Evolutionary conservation across 2,113 vertebrate genomes (phyloP).

Genomic region (Xiphophorus couchianus): DNA sequence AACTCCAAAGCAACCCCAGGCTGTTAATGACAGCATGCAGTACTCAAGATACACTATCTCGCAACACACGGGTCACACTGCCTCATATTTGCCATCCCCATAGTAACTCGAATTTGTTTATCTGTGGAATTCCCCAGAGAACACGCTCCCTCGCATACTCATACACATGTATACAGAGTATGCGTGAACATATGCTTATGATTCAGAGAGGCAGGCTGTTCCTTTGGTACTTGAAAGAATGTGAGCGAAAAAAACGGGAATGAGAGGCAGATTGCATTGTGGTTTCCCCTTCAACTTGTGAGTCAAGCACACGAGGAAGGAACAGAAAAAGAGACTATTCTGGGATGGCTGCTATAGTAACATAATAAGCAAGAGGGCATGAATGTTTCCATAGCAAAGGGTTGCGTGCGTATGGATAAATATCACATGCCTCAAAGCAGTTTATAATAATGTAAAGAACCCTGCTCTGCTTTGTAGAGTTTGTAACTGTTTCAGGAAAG

Average conservation of each 20-base stretch:
- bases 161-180: conserved; percentile 18
- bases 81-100: conserved; percentile 70
- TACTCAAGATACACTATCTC: conserved; percentile 51
- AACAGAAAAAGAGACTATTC: conserved; percentile 74
- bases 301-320: conserved; percentile 82
- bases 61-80: conserved; percentile 47
- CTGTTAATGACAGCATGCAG: conserved; percentile 32
- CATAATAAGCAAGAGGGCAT: conserved; percentile 83
- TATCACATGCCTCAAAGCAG: conserved; percentile 72
- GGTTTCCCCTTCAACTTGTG: conserved; percentile 83
- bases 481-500: conserved; percentile 14
- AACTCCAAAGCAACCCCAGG: conserved; percentile 46
- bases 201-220: conserved; percentile 64
- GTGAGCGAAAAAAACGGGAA: conserved; percentile 68
- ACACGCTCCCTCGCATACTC: conserved; percentile 19
- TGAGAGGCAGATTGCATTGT: conserved; percentile 79
- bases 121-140: conserved; percentile 74
- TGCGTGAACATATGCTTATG: conserved; percentile 45
- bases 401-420: conserved; percentile 77
- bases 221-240: conserved; percentile 70
- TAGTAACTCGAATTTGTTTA: conserved; percentile 69
- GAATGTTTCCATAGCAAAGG: conserved; percentile 81
- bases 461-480: conserved; percentile 35
- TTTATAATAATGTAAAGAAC: conserved; percentile 54
- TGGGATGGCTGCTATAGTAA: conserved; percentile 83